Percentiles rank a stretch among this genome's conserved stretches.
phyloP scores from a whole-genome alignment of 2,797 vertebrate genomes.

The Sarcophilus harrisii region DNA sequence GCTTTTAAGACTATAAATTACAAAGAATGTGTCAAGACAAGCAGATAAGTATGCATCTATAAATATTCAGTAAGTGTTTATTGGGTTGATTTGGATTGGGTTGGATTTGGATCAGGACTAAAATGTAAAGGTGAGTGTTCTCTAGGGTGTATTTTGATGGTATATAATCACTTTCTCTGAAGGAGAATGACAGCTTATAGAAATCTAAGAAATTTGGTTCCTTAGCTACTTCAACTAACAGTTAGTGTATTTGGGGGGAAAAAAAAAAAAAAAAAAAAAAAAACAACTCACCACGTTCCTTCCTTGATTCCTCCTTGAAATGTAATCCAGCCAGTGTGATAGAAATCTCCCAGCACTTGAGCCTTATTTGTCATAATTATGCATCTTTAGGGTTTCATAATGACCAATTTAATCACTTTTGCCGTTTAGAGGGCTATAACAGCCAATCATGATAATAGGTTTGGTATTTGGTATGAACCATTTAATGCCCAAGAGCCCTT shows the following conservation, averaged over 20 bases:
- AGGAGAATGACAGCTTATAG: conserved; percentile 29
- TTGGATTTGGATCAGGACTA: conserved; percentile 16
- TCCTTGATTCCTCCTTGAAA: conserved; percentile 82
- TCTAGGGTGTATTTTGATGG: conserved; percentile 19
- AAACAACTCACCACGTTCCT: conserved; percentile 49
- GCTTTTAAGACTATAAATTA: not conserved
- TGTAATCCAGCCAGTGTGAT: conserved; percentile 82
- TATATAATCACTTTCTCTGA: not conserved
- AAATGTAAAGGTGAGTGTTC: not conserved
- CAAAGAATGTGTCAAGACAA: not conserved
- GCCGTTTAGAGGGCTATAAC: conserved; percentile 87
- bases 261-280: conserved; percentile 19
- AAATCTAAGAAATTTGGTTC: conserved; percentile 47
- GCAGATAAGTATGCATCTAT: not conserved
- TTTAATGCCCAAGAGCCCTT: conserved; percentile 88
- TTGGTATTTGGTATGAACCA: conserved; percentile 89
- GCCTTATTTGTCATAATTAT: conserved; percentile 88
- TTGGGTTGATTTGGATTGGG: not conserved
- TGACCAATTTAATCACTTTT: conserved; percentile 88
- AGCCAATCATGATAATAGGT: conserved; percentile 88
- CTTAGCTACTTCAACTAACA: conserved; percentile 48
- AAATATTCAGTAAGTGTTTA: not conserved
- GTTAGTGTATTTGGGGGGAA: conserved; percentile 73
- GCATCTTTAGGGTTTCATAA: conserved; percentile 87
- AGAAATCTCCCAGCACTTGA: conserved; percentile 83